A percentile compares a stretch with the other conserved stretches of the same genome.
Conservation (phyloP, 2,888 invertebrate species). For the Ellobium chinense region DNA sequence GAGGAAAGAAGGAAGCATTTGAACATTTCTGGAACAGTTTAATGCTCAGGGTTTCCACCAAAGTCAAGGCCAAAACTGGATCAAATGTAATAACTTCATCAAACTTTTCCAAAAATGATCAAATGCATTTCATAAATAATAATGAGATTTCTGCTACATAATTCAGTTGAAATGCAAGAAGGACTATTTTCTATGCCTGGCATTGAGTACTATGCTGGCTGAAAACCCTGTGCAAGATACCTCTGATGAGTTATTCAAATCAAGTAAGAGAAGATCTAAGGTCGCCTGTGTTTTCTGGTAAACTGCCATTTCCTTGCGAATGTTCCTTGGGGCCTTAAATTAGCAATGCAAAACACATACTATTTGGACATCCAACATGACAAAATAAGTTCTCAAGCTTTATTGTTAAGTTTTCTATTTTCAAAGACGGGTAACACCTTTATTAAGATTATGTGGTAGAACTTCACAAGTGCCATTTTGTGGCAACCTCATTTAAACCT, state of each 20-base stretch:
- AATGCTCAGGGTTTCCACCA: slow-evolving; percentile 43
- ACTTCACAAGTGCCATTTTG: too few species aligned
- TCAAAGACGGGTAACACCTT: too few species aligned
- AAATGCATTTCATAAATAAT: slow-evolving; percentile 2
- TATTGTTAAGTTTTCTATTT: too few species aligned
- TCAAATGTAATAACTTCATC: too few species aligned
- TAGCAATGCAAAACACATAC: too few species aligned
- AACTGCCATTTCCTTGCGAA: slow-evolving; percentile 43
- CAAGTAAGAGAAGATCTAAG: slow-evolving; percentile 42
- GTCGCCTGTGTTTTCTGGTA: slow-evolving; percentile 45
- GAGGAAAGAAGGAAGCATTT: slow-evolving; percentile 15
- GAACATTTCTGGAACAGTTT: slow-evolving; percentile 41
- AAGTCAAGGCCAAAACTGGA: neutral
- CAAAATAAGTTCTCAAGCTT: too few species aligned
- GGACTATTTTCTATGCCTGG: neutral
- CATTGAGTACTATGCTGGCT: neutral
- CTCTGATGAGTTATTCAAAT: slow-evolving; percentile 41
- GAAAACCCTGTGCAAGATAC: slow-evolving; percentile 45
- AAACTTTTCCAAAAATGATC: slow-evolving; percentile 37
- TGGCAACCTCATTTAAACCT: too few species aligned
- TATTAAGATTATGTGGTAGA: too few species aligned
- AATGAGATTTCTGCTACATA: neutral
- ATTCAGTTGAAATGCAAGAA: neutral
- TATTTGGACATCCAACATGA: too few species aligned
- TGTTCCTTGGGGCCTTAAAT: slow-evolving; percentile 38